Base-by-base conservation (phyloP, 2,888 invertebrate genomes). In the Cylindroiulus punctatus region DNA sequence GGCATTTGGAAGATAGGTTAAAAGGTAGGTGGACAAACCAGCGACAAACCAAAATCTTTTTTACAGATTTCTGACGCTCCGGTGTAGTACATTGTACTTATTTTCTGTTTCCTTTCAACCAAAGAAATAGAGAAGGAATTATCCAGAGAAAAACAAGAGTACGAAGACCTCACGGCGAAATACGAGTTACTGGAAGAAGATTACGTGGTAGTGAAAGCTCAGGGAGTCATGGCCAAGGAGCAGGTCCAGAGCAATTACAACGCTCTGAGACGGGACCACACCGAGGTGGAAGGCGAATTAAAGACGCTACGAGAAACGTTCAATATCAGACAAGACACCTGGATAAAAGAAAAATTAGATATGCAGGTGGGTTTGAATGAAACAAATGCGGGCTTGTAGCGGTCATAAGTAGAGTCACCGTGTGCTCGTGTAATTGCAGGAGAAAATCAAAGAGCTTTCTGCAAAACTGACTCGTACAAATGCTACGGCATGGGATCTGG, bases 181-280 rank as follows among this genome's bases (percentile, higher is more conserved):
- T 96, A 96, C 91, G 96, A 96, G 90, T 93, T 95, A 87, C 91
- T 97, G 57, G 95, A 95, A 90, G 96, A 96, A 90, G 96, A 96
- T 89, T 95, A 96, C 88, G 95, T 96, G 0, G 93, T 95, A 0
- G 95, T 95, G 88, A 96, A 96, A 91, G 95, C 96, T 10, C 94
- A 95, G 90, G 91, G 96, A 4, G 95, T 95, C 5, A 94, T 94
- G 86, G 96, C 97, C 90, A 97, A 96, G 90, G 95, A 96, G 91
- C 93, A 94, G 89, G 92, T 96, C 19, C 94, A 95, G 91, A 93
- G 94, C 88, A 94, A 94, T 91, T 90, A 94, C 84, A 90, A 91
- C 84, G 93, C 93, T 86, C 91, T 93, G 22, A 94, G 94, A 89
- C 93, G 93, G 89, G 94, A 95, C 89, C 90, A 94, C 88, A 93